Base-by-base conservation (phyloP, 2,113 vertebrate genomes). In the Ictalurus punctatus region DNA sequence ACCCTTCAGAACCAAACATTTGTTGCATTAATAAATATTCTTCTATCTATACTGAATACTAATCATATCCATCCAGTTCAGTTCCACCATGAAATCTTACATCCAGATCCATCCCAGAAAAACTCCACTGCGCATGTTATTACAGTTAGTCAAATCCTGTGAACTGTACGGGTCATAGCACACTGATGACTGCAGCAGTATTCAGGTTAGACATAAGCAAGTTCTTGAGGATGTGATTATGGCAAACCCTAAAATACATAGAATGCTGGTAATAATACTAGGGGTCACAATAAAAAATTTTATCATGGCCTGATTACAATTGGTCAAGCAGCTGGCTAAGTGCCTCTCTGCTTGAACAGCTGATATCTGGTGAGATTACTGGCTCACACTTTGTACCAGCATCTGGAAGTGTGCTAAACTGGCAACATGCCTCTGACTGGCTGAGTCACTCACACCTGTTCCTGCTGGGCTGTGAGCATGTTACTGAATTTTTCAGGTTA, bases 11-110 rank as follows among this genome's bases (percentile, higher is more conserved):
- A 54, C 34, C 13, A 4, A 27, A 86, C 1, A 59, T 76, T 25
- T 76, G 25, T 4, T 86, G 4, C n/a, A 14, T 27, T 80, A 44
- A 12, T 23, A 19, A 56, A 25, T 76, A 54, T 59, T 10, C 90
- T 91, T 87, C 92, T 90, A 93, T 92, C 92, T 92, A 89, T 90
- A 91, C 88, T 89, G 92, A 65, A 44, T 52, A 87, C 17, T n/a
- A 25, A 25, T 79, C 19, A 25, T 6, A 65, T 34, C 59, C 12
- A 48, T 67, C n/a, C 9, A 40, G n/a, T 44, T 65, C 7, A 65
- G 34, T 79, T 78, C 3, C 37, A 61, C 58, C 12, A n/a, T 37
- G 52, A 59, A 54, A 44, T 85, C n/a, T 61, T 25, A 37, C 21
- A 74, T 13, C 16, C 54, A 83, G 27, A 76, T 48, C 9, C 19